These are phyloP conservation scores for Aporrectodea caliginosa DNA, from an alignment of 1,140 invertebrate species.

Conservation along the genomic window DNA sequence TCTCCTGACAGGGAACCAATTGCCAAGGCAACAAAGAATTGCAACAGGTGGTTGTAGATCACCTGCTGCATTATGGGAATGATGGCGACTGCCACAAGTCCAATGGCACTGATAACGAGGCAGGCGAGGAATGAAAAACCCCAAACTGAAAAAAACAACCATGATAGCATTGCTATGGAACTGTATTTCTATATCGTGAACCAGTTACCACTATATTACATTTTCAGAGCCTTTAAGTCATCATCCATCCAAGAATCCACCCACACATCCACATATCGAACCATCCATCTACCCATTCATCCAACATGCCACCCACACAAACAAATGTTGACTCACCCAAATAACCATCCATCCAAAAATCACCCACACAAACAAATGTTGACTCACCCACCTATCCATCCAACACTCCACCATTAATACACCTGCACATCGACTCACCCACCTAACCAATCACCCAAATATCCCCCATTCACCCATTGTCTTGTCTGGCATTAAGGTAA, in stretches of 20 bases:
- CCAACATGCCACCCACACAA: neutral
- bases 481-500: neutral
- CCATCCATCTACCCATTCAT: neutral
- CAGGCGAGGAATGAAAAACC: slow-evolving; percentile 69
- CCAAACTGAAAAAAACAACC: slow-evolving; percentile 63
- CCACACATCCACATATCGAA: neutral
- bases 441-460: neutral
- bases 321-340: neutral
- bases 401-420: neutral
- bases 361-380: neutral
- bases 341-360: neutral
- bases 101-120: slow-evolving; percentile 76
- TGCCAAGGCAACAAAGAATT: slow-evolving; percentile 85
- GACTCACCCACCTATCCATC: neutral
- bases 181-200: too few species aligned
- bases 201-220: neutral
- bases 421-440: neutral
- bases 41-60: slow-evolving; percentile 83
- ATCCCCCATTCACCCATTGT: neutral
- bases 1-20: slow-evolving; percentile 86
- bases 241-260: neutral
- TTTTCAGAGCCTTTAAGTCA: neutral
- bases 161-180: neutral
- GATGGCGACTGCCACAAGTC: slow-evolving; percentile 72
- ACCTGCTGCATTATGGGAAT: slow-evolving; percentile 84